These are phyloP conservation scores for Varecia variegata DNA, from an alignment of 2,797 vertebrate species.

Conservation along the genomic window DNA sequence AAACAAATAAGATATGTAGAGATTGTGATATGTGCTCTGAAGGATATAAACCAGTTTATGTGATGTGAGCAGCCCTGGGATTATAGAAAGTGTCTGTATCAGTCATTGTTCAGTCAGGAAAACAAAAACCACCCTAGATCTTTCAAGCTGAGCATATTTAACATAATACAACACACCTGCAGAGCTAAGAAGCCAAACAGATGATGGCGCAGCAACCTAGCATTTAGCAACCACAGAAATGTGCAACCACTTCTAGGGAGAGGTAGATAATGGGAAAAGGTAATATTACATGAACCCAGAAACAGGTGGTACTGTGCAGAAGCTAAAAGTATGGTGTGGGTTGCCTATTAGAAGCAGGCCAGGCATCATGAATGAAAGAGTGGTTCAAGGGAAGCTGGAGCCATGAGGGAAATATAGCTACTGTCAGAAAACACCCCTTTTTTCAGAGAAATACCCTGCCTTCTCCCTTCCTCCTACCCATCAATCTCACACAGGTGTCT, in stretches of 20 bases:
- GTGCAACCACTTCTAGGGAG: background rate
- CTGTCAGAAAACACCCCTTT: background rate
- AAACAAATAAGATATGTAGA: background rate
- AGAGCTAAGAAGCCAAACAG: constrained; percentile 27
- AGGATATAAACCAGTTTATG: background rate
- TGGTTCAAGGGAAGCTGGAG: background rate
- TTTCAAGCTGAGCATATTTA: constrained; percentile 2
- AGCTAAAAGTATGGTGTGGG: background rate
- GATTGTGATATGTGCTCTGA: background rate
- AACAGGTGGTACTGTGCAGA: background rate
- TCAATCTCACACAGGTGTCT: background rate
- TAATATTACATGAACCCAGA: background rate
- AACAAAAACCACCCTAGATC: background rate
- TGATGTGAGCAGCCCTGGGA: background rate
- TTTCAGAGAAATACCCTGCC: background rate
- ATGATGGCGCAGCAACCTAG: background rate
- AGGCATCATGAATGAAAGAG: background rate
- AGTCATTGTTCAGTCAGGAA: background rate
- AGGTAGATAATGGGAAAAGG: background rate
- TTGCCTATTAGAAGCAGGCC: background rate
- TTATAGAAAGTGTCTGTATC: background rate
- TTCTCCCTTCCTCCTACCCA: background rate
- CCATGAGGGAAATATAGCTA: background rate
- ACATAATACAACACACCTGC: background rate
- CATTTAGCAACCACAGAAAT: background rate